A percentile compares a stretch with the other conserved stretches of the same genome.
Evolutionary conservation across 2,888 invertebrate genomes (phyloP).

Genomic region (Serripes groenlandicus): DNA sequence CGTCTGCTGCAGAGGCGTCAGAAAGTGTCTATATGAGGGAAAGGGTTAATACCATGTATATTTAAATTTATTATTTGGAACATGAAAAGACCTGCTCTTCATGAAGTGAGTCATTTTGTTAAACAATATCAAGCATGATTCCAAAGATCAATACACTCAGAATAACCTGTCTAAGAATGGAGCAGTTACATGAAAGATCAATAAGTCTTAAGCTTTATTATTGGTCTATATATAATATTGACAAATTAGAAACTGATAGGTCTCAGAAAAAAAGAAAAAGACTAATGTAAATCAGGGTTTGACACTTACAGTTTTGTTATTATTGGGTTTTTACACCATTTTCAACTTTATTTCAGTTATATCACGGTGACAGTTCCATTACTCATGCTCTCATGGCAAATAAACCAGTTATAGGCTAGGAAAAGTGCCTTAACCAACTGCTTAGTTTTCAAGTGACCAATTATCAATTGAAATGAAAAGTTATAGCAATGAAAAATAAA

Average conservation of each 20-base stretch:
- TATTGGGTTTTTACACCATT: background rate
- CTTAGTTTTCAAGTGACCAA: too few relatives aligned
- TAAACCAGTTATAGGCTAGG: too few relatives aligned
- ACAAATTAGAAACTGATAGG: background rate
- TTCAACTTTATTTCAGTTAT: background rate
- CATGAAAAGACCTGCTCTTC: too few relatives aligned
- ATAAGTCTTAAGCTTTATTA: constrained; percentile 14
- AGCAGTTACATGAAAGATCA: background rate
- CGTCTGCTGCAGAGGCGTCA: background rate
- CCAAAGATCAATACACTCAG: constrained; percentile 12
- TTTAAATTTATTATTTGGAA: background rate
- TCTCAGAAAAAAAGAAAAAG: too few relatives aligned
- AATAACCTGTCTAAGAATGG: constrained; percentile 15
- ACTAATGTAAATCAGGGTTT: background rate
- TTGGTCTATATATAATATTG: constrained; percentile 3
- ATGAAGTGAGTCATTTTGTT: constrained; percentile 3
- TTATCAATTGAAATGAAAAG: too few relatives aligned
- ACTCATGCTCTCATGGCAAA: background rate
- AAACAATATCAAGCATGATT: background rate
- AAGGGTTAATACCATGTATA: background rate
- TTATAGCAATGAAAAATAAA: too few relatives aligned
- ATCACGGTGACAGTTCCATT: background rate
- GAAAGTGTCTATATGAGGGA: background rate
- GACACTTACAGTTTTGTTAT: background rate
- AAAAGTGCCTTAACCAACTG: too few relatives aligned